Conservation (phyloP, 2,888 invertebrate species). For the Ecliptopera silaceata region DNA sequence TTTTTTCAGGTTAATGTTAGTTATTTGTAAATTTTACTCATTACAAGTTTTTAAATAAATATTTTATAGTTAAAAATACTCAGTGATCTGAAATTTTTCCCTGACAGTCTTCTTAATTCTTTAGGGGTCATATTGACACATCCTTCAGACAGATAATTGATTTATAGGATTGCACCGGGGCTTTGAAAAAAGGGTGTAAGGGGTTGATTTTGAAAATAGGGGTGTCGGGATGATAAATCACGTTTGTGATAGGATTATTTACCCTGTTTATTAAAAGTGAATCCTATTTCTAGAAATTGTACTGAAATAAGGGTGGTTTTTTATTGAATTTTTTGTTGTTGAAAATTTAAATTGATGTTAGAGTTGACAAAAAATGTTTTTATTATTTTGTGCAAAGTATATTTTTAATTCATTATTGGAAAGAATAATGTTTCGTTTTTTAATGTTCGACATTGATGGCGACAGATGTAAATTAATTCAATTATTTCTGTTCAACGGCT, state of each 20-base stretch:
- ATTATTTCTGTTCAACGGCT: no score
- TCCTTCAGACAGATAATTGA: slow-evolving; percentile 59
- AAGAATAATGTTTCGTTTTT: no score
- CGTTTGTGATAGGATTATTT: slow-evolving; percentile 19
- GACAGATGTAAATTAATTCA: no score
- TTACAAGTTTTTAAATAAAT: no score
- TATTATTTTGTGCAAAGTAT: no score
- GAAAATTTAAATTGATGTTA: neutral
- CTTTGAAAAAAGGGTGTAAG: slow-evolving; percentile 35
- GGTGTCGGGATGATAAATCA: slow-evolving; percentile 36
- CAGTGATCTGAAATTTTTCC: slow-evolving; percentile 5
- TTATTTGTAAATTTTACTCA: no score
- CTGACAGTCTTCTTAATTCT: slow-evolving; percentile 28
- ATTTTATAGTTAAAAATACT: neutral
- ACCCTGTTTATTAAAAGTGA: slow-evolving; percentile 22
- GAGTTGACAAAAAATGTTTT: no score
- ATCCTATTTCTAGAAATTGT: slow-evolving; percentile 10
- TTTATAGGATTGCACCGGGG: slow-evolving; percentile 52
- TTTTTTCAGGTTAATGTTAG: no score
- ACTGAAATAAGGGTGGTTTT: slow-evolving; percentile 26
- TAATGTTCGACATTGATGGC: no score
- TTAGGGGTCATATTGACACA: slow-evolving; percentile 60
- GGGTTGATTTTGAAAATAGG: slow-evolving; percentile 27
- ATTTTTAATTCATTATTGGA: no score
- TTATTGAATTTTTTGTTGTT: neutral